phyloP scores from a whole-genome alignment of 1,140 invertebrate species.

The Drosophila pallidifrons region DNA sequence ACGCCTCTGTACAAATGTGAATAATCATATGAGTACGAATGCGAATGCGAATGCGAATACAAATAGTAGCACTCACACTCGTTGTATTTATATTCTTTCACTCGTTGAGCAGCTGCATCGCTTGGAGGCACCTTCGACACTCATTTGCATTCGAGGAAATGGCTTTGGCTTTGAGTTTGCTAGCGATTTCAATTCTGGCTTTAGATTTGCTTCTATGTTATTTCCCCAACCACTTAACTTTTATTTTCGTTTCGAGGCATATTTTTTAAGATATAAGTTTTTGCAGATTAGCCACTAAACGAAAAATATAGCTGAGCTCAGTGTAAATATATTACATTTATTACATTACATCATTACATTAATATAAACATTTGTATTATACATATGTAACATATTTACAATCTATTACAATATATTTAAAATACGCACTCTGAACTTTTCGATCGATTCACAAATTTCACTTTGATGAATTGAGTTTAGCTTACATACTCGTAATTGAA shows the following conservation, averaged over 20 bases:
- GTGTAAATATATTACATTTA: too few species aligned
- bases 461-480: too few species aligned
- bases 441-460: too few species aligned
- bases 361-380: too few species aligned
- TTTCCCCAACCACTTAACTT: background rate
- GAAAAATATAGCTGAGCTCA: too few species aligned
- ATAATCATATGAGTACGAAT: conserved; percentile 11
- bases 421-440: too few species aligned
- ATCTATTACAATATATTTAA: too few species aligned
- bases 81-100: background rate
- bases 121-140: conserved; percentile 22
- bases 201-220: conserved; percentile 2
- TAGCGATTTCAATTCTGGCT: background rate
- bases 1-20: background rate
- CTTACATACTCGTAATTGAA: too few species aligned
- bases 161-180: conserved; percentile 38
- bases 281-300: too few species aligned
- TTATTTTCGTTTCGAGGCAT: background rate
- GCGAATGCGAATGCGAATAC: background rate
- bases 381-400: too few species aligned
- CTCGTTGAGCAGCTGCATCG: conserved; percentile 40
- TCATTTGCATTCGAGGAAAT: conserved; percentile 72
- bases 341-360: too few species aligned
- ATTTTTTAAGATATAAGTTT: too few species aligned
- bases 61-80: background rate